A percentile compares a stretch with the other conserved stretches of the same genome.
Evolutionary conservation across 2,797 vertebrate genomes (phyloP).

Genomic region (Cichlasoma orientale): DNA sequence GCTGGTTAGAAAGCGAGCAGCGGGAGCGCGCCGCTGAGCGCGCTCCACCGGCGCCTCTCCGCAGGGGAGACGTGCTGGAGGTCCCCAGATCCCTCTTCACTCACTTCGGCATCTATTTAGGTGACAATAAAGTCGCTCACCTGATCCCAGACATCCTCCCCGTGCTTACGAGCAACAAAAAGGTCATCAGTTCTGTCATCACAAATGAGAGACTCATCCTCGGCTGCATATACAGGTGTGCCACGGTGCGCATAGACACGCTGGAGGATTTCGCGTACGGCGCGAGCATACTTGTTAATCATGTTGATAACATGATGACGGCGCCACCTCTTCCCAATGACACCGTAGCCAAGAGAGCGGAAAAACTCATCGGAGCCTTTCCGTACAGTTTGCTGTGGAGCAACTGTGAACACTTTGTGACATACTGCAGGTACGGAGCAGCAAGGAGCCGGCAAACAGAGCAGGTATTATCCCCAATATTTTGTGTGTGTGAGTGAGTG

Average conservation of each 20-base stretch:
- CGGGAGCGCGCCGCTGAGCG: slow-evolving; percentile 31
- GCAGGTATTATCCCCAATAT: slow-evolving; percentile 76
- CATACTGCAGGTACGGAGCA: slow-evolving; percentile 89
- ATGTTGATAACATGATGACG: slow-evolving; percentile 77
- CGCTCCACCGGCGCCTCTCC: slow-evolving; percentile 61
- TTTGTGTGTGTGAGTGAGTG: background rate
- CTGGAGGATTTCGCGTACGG: slow-evolving; percentile 94
- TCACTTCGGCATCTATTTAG: slow-evolving; percentile 94
- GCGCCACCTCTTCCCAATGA: slow-evolving; percentile 78
- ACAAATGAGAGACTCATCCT: slow-evolving; percentile 90
- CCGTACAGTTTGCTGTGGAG: slow-evolving; percentile 94
- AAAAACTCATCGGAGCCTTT: slow-evolving; percentile 83
- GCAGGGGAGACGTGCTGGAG: slow-evolving; percentile 90
- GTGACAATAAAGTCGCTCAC: slow-evolving; percentile 90
- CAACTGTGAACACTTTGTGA: slow-evolving; percentile 97
- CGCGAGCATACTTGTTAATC: slow-evolving; percentile 85
- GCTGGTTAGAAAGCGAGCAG: slow-evolving; percentile 29
- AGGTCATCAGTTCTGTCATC: slow-evolving; percentile 81
- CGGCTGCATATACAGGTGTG: slow-evolving; percentile 85
- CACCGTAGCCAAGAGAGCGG: slow-evolving; percentile 86
- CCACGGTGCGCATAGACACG: slow-evolving; percentile 90
- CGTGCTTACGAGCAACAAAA: slow-evolving; percentile 77
- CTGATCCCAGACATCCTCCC: slow-evolving; percentile 96
- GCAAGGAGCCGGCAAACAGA: slow-evolving; percentile 88
- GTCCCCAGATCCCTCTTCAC: slow-evolving; percentile 90